phyloP scores from a whole-genome alignment of 2,797 vertebrate species.

The Tympanoctomys barrerae region DNA sequence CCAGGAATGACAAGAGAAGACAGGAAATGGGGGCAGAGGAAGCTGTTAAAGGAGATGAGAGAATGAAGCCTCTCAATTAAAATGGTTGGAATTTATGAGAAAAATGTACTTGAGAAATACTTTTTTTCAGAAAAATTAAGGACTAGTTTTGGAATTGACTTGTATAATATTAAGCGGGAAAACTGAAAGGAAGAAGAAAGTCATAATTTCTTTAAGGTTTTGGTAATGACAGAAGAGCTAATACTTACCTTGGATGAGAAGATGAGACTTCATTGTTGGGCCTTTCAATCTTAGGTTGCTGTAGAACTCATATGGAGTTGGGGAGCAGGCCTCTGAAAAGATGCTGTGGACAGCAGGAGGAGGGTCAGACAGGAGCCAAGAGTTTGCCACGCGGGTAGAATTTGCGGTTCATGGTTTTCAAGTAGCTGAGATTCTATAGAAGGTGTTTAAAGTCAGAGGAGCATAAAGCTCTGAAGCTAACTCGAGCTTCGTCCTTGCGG shows the following conservation, averaged over 20 bases:
- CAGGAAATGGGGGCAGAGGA: too few relatives aligned
- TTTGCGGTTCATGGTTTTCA: accelerated
- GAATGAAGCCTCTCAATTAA: background rate
- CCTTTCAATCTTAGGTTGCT: background rate
- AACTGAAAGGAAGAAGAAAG: background rate
- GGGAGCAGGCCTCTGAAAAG: too few relatives aligned
- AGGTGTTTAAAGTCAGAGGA: background rate
- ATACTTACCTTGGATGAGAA: background rate
- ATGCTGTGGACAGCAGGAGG: accelerated
- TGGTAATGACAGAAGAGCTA: background rate
- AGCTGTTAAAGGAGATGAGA: accelerated
- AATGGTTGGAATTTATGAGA: background rate
- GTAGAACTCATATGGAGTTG: background rate
- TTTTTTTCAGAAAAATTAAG: background rate
- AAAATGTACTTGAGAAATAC: background rate
- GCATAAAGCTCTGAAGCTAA: too few relatives aligned
- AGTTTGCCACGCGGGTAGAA: accelerated
- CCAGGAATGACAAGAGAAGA: too few relatives aligned
- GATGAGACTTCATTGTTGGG: background rate
- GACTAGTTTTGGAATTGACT: background rate
- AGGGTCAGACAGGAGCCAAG: background rate
- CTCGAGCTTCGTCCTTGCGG: background rate
- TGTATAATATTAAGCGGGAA: background rate
- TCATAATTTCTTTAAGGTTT: background rate
- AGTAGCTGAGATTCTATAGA: too few relatives aligned